Base-by-base conservation (phyloP, 2,888 invertebrate species). In the Cybosia mesomella region DNA sequence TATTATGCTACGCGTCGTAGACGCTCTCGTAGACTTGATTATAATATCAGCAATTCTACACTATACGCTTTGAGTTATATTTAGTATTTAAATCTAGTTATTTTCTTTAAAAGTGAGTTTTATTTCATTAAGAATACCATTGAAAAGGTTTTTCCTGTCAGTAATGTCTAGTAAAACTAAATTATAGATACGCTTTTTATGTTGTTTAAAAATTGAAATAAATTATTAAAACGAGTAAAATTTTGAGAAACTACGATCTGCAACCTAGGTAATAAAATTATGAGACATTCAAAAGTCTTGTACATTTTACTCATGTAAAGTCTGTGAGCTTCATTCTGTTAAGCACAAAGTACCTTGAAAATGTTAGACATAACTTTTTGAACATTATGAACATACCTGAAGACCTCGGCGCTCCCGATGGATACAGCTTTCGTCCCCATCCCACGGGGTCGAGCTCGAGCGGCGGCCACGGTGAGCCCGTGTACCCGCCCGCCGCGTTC, bases 401-500 rank as follows among this genome's bases (percentile, higher is more conserved):
- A 80, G 96, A 95, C 81, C 96, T 92, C 79, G 96, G 96, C 81
- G 96, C 97, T 81, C 97, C 96, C 83, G 97, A 96, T 84, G 97
- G 97, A 91, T 97, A 97, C 83, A 97, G 95, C 91, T 97, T 97
- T 84, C 97, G 96, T 77, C 97, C 97, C 97, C 97, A 97, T 93
- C 96, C 96, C 91, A 96, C 96, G 89, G 96, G 96, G 95, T 97
- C 97, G 93, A 97, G 95, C 89, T 96, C 97, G 77, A 96, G 95
- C 89, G 97, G 97, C 89, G 97, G 97, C 97, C 97, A 97, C 94
- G 97, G 97, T 92, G 97, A 97, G 93, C 97, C 97, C 95, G 97
- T 96, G 95, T 97, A 97, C 89, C 97, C 96, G 95, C 97, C 96
- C 96, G 96, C 96, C 91, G 96, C 95, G 94, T 95, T 95, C 87